phyloP scores from a whole-genome alignment of 2,113 vertebrate genomes.

The Erpornis zantholeuca region DNA sequence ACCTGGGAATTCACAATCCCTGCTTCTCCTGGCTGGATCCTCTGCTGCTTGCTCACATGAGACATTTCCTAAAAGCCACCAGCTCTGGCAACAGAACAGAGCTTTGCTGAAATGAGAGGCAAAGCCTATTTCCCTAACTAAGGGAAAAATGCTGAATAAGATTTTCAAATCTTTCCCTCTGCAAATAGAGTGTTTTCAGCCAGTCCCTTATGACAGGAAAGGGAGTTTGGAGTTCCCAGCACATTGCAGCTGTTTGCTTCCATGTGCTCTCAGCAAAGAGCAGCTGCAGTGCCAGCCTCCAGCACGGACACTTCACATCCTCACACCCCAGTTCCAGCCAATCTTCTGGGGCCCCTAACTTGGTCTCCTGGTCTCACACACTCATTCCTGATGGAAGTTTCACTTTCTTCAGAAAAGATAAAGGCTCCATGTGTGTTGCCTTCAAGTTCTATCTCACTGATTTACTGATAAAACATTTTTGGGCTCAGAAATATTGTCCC shows the following conservation, averaged over 20 bases:
- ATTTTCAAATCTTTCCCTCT: not conserved
- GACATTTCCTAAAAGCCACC: not conserved
- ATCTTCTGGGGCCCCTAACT: not conserved
- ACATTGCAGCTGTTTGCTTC: not conserved
- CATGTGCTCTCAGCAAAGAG: not conserved
- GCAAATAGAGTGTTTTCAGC: not conserved
- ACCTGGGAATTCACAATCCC: not conserved
- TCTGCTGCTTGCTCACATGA: not conserved
- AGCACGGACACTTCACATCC: not conserved
- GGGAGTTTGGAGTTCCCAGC: not conserved
- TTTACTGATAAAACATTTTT: not conserved
- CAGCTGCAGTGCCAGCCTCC: rapidly evolving
- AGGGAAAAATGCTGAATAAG: conserved; percentile 8
- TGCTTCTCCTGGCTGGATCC: not conserved
- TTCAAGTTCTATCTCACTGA: not conserved
- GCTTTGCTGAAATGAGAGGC: not conserved
- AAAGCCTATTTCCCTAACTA: not conserved
- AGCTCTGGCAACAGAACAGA: not conserved
- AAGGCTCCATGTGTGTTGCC: not conserved
- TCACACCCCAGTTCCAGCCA: not conserved
- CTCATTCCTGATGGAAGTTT: not conserved
- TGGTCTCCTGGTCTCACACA: not conserved
- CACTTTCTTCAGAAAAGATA: not conserved
- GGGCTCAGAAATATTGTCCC: not conserved
- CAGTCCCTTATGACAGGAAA: not conserved